A percentile compares a stretch with the other conserved stretches of the same genome.
Conservation (phyloP, 64 coral and sea anemone species). For the Trachythela sp. region DNA sequence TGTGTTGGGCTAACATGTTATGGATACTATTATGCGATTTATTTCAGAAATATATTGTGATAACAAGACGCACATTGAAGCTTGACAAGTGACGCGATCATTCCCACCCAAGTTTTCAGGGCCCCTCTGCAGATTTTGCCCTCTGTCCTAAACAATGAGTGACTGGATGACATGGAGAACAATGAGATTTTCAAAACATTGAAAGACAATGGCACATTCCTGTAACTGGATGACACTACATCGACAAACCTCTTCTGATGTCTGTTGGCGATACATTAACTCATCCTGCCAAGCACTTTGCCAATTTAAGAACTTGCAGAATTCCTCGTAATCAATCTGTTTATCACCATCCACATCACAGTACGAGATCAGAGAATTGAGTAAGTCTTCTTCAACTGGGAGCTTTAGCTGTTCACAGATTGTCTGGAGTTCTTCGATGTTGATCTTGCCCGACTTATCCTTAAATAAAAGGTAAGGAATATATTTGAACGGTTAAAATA, state of each 20-base stretch:
- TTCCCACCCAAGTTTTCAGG: too few species aligned
- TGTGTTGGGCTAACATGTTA: too few species aligned
- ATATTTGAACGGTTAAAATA: neutral
- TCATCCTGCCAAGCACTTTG: conserved; percentile 67
- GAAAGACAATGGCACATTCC: too few species aligned
- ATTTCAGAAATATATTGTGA: too few species aligned
- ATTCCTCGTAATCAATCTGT: conserved; percentile 88
- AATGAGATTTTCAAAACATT: too few species aligned
- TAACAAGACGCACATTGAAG: too few species aligned
- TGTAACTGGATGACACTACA: too few species aligned
- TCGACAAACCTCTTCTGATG: neutral
- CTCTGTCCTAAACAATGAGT: too few species aligned
- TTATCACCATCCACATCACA: conserved; percentile 88
- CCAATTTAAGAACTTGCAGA: conserved; percentile 96
- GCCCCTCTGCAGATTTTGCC: too few species aligned
- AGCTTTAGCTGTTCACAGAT: conserved; percentile 83
- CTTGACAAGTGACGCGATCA: too few species aligned
- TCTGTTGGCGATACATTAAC: neutral
- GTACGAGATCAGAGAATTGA: conserved; percentile 60
- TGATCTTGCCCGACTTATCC: conserved; percentile 91
- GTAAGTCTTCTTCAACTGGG: conserved; percentile 71
- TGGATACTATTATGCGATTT: too few species aligned
- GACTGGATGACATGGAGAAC: too few species aligned
- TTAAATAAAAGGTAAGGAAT: conserved; percentile 18
- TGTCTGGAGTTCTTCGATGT: conserved; percentile 56